phyloP scores from a whole-genome alignment of 2,888 invertebrate species.

The Crocallis elinguaria region DNA sequence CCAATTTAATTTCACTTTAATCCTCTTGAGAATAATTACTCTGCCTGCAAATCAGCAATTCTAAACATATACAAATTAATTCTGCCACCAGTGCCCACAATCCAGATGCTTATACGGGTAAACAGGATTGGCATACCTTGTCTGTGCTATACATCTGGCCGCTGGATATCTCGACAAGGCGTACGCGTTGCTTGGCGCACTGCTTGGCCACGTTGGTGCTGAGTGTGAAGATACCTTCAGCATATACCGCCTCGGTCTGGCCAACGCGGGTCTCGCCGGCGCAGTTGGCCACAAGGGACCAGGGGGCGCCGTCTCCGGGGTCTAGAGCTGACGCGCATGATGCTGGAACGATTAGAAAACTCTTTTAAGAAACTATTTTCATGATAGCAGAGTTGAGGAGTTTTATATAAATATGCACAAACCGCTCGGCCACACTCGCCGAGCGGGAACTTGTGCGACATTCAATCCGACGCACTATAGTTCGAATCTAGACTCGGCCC shows the following conservation, averaged over 20 bases:
- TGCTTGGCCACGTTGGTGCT: constrained; percentile 93
- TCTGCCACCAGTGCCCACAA: no score
- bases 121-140: constrained; percentile 81
- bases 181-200: constrained; percentile 87
- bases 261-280: constrained; percentile 96
- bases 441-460: no score
- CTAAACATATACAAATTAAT: no score
- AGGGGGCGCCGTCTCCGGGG: constrained; percentile 83
- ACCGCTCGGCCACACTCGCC: no score
- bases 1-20: no score
- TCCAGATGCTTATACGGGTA: not conserved
- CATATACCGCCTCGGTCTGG: constrained; percentile 95
- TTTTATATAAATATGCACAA: not conserved
- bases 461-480: no score
- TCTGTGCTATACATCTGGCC: constrained; percentile 92
- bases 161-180: constrained; percentile 93
- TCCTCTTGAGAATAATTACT: no score
- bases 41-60: no score
- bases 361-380: not conserved
- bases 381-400: not conserved
- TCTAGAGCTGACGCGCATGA: constrained; percentile 92
- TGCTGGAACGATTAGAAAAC: constrained; percentile 76
- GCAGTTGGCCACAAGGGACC: constrained; percentile 94
- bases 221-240: constrained; percentile 94
- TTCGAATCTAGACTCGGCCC: no score